A percentile compares a stretch with the other conserved stretches of the same genome.
These are phyloP conservation scores for Apomyelois bistriatella DNA, from an alignment of 2,888 invertebrate species.

Conservation along the genomic window DNA sequence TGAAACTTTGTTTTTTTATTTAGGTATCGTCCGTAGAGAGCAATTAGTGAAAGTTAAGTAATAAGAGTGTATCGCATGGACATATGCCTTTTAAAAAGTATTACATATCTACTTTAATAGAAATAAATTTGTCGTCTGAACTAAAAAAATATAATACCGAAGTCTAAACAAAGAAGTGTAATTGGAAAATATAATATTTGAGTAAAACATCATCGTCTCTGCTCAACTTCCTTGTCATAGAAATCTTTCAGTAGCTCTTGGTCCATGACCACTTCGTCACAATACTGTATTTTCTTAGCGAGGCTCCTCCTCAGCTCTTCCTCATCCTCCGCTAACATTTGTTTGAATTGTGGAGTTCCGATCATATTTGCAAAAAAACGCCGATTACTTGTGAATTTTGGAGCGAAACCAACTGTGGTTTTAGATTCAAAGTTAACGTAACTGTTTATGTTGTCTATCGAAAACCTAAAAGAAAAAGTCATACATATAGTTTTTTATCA, in stretches of 20 bases:
- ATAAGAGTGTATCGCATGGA: too few relatives aligned
- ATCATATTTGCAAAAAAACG: conserved; percentile 66
- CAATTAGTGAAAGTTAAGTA: too few relatives aligned
- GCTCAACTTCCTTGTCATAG: conserved; percentile 54
- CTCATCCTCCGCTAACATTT: conserved; percentile 47
- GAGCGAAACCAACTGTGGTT: conserved; percentile 59
- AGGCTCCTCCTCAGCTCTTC: conserved; percentile 34
- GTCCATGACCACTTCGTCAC: conserved; percentile 48
- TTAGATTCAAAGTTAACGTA: conserved; percentile 52
- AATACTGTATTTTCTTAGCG: conserved; percentile 52
- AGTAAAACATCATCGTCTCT: conserved; percentile 8
- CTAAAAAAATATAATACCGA: background rate
- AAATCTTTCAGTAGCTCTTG: conserved; percentile 40
- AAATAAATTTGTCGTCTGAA: too few relatives aligned
- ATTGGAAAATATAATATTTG: background rate
- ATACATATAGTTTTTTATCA: background rate
- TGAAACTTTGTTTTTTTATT: too few relatives aligned
- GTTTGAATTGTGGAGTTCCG: conserved; percentile 44
- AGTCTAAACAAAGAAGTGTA: background rate
- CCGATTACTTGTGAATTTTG: conserved; percentile 54
- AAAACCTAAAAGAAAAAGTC: conserved; percentile 39
- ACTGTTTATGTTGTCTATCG: conserved; percentile 44
- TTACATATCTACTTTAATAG: too few relatives aligned
- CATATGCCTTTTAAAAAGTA: too few relatives aligned
- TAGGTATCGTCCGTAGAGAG: too few relatives aligned